These are phyloP conservation scores for Hippocampus barbouri DNA, from an alignment of 2,113 vertebrate species.

Conservation along the genomic window DNA sequence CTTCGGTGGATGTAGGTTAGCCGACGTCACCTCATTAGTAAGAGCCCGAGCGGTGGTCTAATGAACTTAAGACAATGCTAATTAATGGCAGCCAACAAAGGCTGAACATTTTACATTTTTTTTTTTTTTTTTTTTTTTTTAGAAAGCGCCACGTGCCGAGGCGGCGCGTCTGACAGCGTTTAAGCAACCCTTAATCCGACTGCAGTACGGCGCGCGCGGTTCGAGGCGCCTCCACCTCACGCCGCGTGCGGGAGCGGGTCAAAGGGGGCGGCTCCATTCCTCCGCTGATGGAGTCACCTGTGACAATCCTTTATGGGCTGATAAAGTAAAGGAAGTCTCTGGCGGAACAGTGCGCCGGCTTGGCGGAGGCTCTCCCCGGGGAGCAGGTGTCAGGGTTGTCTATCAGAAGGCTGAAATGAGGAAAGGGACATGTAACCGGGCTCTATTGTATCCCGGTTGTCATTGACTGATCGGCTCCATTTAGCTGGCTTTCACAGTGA, in stretches of 20 bases:
- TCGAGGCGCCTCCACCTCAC: constrained; percentile 50
- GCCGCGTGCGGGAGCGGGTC: constrained; percentile 67
- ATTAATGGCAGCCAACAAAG: constrained; percentile 95
- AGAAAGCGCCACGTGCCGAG: constrained; percentile 62
- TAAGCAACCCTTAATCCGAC: constrained; percentile 79
- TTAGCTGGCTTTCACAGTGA: constrained; percentile 90
- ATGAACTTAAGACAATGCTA: constrained; percentile 98
- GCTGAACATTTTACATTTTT: constrained; percentile 76
- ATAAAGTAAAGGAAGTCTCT: constrained; percentile 84
- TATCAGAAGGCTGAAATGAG: constrained; percentile 90
- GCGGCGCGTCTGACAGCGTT: constrained; percentile 81
- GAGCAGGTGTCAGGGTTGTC: constrained; percentile 93
- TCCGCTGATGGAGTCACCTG: constrained; percentile 85
- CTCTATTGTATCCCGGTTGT: constrained; percentile 90
- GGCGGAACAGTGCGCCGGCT: constrained; percentile 74
- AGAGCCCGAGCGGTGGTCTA: constrained; percentile 81
- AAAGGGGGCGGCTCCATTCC: constrained; percentile 82
- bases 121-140: constrained; percentile 36
- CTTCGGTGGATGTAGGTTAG: constrained; percentile 78
- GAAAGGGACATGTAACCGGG: constrained; percentile 82
- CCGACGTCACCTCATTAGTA: constrained; percentile 72
- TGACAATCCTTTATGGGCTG: constrained; percentile 82
- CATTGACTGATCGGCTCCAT: constrained; percentile 99
- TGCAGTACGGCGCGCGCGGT: constrained; percentile 58
- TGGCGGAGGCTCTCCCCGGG: constrained; percentile 73